Percentiles rank a stretch among this genome's conserved stretches.
Conservation (phyloP, 2,113 vertebrate species). For the Apus apus region DNA sequence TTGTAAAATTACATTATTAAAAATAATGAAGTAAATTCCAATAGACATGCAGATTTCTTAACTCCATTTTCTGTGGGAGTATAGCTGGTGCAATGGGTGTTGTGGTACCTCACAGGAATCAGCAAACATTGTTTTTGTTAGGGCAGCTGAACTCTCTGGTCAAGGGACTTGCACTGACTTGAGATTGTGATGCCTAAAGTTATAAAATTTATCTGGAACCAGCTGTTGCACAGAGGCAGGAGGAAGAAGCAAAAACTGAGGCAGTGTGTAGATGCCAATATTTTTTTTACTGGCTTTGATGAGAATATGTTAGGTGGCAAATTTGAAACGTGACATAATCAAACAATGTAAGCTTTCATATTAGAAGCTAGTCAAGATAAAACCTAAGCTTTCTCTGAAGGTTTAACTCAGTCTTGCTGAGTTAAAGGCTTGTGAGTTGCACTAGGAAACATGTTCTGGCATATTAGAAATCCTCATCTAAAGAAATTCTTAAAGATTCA, state of each 20-base stretch:
- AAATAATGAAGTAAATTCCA: neutral
- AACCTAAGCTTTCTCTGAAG: neutral
- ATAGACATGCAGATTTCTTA: neutral
- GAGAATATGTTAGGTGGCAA: neutral
- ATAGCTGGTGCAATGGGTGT: neutral
- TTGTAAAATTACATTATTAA: neutral
- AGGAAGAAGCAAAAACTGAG: neutral
- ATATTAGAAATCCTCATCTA: neutral
- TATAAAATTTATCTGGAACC: neutral
- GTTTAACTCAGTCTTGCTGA: neutral
- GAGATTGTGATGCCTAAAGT: neutral
- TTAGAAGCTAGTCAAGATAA: neutral
- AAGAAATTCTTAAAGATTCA: conserved; percentile 29
- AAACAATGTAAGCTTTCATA: neutral
- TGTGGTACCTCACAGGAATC: neutral
- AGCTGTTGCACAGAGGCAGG: neutral
- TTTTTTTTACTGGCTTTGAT: neutral
- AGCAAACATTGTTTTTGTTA: neutral
- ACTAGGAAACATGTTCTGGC: neutral
- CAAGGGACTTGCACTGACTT: neutral
- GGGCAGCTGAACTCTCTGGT: neutral
- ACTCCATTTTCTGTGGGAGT: neutral
- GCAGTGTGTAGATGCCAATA: neutral
- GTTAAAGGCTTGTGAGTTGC: neutral
- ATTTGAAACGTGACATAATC: neutral